Evolutionary conservation across 2,113 vertebrate species (phyloP).

Genomic region (Coturnix japonica): DNA sequence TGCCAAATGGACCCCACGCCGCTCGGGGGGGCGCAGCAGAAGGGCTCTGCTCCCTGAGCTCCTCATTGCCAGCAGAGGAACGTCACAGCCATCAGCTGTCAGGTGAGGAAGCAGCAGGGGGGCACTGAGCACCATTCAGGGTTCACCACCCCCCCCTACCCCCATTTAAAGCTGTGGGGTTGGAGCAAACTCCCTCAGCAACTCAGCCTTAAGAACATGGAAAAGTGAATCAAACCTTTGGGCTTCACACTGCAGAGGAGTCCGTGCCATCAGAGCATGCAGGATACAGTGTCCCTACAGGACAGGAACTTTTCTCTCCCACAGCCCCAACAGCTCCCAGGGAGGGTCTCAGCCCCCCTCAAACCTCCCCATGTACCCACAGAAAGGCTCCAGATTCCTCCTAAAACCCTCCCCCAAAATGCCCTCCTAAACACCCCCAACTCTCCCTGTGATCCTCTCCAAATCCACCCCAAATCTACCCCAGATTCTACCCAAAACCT

Average conservation of each 20-base stretch:
- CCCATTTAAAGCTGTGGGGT: background rate
- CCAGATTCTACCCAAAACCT: background rate
- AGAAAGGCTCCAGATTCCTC: no score
- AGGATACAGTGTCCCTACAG: no score
- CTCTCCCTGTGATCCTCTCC: background rate
- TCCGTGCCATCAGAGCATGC: no score
- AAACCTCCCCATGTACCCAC: no score
- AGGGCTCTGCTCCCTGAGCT: background rate
- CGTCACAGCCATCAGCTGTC: background rate
- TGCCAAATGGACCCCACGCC: slow-evolving; percentile 30
- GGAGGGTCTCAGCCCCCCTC: fast-evolving
- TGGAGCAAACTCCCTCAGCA: background rate
- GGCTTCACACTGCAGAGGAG: background rate
- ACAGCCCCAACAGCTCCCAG: no score
- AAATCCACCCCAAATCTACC: background rate
- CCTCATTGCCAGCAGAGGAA: background rate
- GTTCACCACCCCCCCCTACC: background rate
- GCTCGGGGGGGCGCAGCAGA: slow-evolving; percentile 17
- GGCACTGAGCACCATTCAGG: no score
- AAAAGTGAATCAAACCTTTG: background rate
- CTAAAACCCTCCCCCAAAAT: no score
- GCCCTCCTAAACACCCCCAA: no score
- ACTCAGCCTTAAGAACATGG: background rate
- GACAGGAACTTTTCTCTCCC: no score
- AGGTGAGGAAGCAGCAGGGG: no score